These are phyloP conservation scores for Euleptes europaea DNA, from an alignment of 2,113 vertebrate species.

Conservation along the genomic window DNA sequence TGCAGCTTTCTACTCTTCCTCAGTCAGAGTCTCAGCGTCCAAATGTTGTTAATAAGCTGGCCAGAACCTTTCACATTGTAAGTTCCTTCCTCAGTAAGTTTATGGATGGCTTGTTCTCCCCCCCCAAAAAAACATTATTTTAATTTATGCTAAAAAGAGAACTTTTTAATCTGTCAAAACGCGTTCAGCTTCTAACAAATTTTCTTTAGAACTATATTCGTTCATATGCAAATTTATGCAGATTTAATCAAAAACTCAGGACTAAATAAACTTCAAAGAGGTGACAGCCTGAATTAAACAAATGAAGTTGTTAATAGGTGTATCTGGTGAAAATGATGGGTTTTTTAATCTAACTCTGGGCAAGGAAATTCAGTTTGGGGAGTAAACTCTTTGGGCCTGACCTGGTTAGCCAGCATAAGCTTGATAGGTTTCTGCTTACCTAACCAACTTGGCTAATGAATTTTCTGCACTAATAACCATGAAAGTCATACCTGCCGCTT, in stretches of 20 bases:
- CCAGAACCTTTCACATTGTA: too few relatives aligned
- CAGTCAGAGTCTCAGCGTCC: too few relatives aligned
- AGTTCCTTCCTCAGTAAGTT: too few relatives aligned
- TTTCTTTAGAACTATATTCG: too few relatives aligned
- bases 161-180: too few relatives aligned
- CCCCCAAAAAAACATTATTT: too few relatives aligned
- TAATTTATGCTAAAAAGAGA: too few relatives aligned
- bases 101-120: too few relatives aligned
- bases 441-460: not conserved
- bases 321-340: not conserved
- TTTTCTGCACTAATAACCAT: constrained; percentile 23
- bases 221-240: not conserved
- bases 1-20: too few relatives aligned
- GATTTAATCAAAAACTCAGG: not conserved
- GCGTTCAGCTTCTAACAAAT: too few relatives aligned
- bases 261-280: not conserved
- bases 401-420: not conserved
- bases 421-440: not conserved
- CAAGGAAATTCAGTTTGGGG: constrained; percentile 3
- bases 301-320: not conserved
- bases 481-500: not conserved
- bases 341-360: not conserved
- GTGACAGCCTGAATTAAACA: not conserved
- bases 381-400: not conserved
- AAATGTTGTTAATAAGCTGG: too few relatives aligned